Evolutionary conservation across 1,140 invertebrate genomes (phyloP).

Genomic region (Calosoma granatense): DNA sequence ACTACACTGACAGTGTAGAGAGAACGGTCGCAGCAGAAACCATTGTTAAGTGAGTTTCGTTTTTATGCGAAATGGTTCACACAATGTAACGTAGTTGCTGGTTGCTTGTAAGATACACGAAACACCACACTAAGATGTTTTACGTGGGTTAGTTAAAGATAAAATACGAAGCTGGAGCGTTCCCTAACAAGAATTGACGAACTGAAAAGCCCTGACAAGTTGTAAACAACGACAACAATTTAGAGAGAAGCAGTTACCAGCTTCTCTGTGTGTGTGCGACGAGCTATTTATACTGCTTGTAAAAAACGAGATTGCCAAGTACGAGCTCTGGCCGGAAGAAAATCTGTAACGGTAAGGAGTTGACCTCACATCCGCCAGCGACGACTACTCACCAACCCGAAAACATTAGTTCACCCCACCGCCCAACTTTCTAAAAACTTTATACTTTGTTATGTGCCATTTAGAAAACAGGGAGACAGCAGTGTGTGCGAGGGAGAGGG

Average conservation of each 20-base stretch:
- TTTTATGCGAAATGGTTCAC: too few relatives aligned
- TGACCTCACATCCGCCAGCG: too few relatives aligned
- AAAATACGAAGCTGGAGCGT: not conserved
- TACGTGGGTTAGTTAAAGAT: conserved; percentile 1
- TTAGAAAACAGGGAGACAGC: too few relatives aligned
- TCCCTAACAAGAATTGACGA: conserved; percentile 3
- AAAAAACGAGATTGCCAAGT: not conserved
- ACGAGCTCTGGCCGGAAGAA: not conserved
- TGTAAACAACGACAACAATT: conserved; percentile 8
- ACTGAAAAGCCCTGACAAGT: conserved; percentile 5
- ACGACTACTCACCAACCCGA: too few relatives aligned
- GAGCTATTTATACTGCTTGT: not conserved
- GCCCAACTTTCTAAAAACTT: too few relatives aligned
- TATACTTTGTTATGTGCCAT: not conserved
- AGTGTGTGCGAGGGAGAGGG: too few relatives aligned
- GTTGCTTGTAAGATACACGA: too few relatives aligned
- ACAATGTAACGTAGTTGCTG: too few relatives aligned
- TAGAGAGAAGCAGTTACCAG: not conserved
- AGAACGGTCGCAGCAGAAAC: too few relatives aligned
- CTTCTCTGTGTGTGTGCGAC: not conserved
- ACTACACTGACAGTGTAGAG: too few relatives aligned
- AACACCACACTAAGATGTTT: not conserved
- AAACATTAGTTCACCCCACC: not conserved
- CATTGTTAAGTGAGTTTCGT: too few relatives aligned
- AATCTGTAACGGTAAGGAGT: not conserved